Evolutionary conservation across 2,888 invertebrate species (phyloP).

Genomic region (Rhagophthalmus giganteus): DNA sequence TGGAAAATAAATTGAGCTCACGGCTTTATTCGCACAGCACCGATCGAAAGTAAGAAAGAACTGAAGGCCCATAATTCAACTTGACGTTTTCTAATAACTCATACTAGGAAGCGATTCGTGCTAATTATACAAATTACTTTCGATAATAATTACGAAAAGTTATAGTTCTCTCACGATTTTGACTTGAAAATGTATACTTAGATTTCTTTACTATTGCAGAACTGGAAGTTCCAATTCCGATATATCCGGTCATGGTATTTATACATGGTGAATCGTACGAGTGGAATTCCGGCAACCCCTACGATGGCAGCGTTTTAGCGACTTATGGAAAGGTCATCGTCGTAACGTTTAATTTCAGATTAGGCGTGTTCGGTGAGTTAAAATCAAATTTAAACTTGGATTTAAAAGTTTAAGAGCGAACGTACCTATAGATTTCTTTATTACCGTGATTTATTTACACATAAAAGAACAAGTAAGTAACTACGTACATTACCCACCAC

Average conservation of each 20-base stretch:
- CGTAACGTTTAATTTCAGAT: slow-evolving; percentile 80
- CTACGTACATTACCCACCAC: too few relatives aligned
- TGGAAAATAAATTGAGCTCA: slow-evolving; percentile 17
- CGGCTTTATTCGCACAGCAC: slow-evolving; percentile 8
- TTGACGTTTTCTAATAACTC: slow-evolving; percentile 17
- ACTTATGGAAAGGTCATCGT: slow-evolving; percentile 89
- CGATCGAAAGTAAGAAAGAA: slow-evolving; percentile 16
- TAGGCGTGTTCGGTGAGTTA: slow-evolving; percentile 77
- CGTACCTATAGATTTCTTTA: too few relatives aligned
- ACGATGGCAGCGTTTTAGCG: slow-evolving; percentile 91
- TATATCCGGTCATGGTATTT: slow-evolving; percentile 85
- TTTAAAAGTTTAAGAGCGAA: too few relatives aligned
- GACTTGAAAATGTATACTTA: too few relatives aligned
- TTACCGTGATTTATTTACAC: too few relatives aligned
- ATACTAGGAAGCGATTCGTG: slow-evolving; percentile 9
- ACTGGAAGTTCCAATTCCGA: slow-evolving; percentile 39
- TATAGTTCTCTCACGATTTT: too few relatives aligned
- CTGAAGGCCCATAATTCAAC: slow-evolving; percentile 14
- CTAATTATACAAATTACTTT: slow-evolving; percentile 15
- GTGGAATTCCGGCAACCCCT: slow-evolving; percentile 96
- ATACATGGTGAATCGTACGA: slow-evolving; percentile 96
- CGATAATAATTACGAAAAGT: slow-evolving; percentile 12
- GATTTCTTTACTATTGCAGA: slow-evolving; percentile 18
- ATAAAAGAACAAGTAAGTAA: too few relatives aligned
- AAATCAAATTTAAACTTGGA: too few relatives aligned